phyloP scores from a whole-genome alignment of 2,113 vertebrate species.

The Cygnus buccinator region DNA sequence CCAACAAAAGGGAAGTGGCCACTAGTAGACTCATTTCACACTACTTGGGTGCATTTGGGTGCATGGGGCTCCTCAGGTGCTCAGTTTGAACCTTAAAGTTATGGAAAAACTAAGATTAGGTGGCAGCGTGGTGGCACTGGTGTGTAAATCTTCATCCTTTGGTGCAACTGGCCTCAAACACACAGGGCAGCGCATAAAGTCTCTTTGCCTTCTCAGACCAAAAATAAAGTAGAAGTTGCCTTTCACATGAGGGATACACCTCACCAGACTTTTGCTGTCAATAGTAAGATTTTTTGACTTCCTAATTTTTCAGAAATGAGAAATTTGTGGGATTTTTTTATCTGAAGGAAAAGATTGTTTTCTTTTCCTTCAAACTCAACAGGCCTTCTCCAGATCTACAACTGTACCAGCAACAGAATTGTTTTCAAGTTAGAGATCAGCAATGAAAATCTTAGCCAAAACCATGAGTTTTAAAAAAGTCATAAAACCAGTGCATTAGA shows the following conservation, averaged over 20 bases:
- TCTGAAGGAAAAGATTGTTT: not conserved
- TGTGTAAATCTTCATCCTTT: accelerated
- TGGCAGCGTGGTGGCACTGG: not conserved
- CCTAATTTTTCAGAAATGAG: not conserved
- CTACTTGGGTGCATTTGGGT: not conserved
- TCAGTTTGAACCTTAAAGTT: not conserved
- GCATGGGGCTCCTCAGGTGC: not conserved
- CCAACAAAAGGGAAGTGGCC: not conserved
- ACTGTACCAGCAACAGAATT: not conserved
- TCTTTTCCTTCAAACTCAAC: not conserved
- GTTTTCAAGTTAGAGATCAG: not conserved
- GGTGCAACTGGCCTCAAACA: not conserved
- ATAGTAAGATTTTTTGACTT: not conserved
- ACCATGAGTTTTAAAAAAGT: not conserved
- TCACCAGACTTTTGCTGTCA: not conserved
- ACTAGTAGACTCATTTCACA: not conserved
- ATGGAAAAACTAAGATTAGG: not conserved
- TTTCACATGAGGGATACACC: accelerated
- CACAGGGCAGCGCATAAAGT: accelerated
- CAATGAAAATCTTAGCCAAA: not conserved
- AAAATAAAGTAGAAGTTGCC: not conserved
- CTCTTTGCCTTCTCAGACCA: not conserved
- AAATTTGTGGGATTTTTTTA: not conserved
- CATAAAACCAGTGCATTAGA: not conserved
- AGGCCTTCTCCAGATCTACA: not conserved